Base-by-base conservation (phyloP, 2,797 vertebrate species). In the Choloepus didactylus region DNA sequence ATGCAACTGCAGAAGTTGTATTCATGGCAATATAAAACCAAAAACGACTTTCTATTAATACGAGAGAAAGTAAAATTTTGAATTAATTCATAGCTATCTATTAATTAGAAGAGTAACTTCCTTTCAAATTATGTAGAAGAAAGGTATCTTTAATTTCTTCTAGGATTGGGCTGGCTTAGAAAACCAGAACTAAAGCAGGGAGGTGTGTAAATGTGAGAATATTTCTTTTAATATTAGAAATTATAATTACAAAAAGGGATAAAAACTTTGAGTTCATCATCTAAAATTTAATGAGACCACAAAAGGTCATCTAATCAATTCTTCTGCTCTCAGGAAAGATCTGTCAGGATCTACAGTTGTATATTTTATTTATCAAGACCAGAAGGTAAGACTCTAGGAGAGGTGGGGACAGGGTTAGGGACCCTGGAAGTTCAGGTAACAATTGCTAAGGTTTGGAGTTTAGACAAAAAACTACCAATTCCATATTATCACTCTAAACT, bases 291-390 rank as follows among this genome's bases (percentile, higher is more conserved):
- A 54, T 31, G 23, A 60, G 38, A 64, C 35, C 10, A 59, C 2
- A 8, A 79, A 91, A 77, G 27, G 2, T 75, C 46, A 77, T 31
- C 29, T 73, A 49, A 35, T 90, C 60, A 56, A 46, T 31, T 73
- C 19, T 82, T 44, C 38, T 93, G 15, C 59, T 89, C 5, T 89
- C 12, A 49, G 80, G 79, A 67, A 60, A 73, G 35, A 46, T 64
- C 46, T 64, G 9, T 89, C 49, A 93, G 41, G 21, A 89, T 16
- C 54, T 86, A 25, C 25, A 66, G 46, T 93, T 94, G 46, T 21
- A n/a, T 84, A 35, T 94, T 84, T 81, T 83, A 46, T 93, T 93
- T 56, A 85, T 72, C 25, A 93, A 83, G 62, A 81, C 62, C 25
- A 64, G 16, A 95, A 80, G 12, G 1, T 72, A 27, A 86, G 27